Evolutionary conservation across 1,140 invertebrate species (phyloP), one percentile per base, ranked within the genome.

Genomic region (Lasioglossum albipes): DNA sequence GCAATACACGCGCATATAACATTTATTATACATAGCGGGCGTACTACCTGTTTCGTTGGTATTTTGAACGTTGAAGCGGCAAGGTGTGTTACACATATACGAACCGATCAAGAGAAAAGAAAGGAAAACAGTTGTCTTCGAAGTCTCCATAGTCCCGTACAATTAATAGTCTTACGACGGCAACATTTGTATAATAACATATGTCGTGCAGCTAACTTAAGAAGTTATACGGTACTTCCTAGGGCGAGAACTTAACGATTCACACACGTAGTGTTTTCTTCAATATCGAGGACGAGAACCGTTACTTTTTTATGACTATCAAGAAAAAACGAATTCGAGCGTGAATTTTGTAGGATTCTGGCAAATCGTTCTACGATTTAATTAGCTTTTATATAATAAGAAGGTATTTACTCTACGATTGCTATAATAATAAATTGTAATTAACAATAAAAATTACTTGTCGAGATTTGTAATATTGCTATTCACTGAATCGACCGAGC

Each of bases 351-450:
- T 77, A 57, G 22, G 64, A 52, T 81, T 68, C 22, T 81, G 70
- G 61, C 41, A 81, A 42, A 81, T 74, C 42, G 52, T 41, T 84
- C 73, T 85, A 65, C 65, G 59, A 81, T 79, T 27, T 79, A 84
- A 70, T 73, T 84, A 85, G 79, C 69, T 84, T 85, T 85, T 76
- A 72, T 77, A 75, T 82, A 36, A 68, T 81, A 81, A 79, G 70
- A 81, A 74, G 45, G 42, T 67, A 79, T 74, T 74, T 79, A 79
- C 49, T 74, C 49, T 52, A 79, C 31, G 52, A 79, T 75, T 69
- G 65, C 42, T 80, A 75, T 75, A 64, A 70, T 36, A 65, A 68
- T 54, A 80, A 75, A 67, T 69, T 80, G 79, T 80, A 80, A 68
- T 80, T 80, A 80, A 80, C 57, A 80, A 80, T 80, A 80, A 80